phyloP scores from a whole-genome alignment of 2,113 vertebrate species.

The Corythornis vintsioides region DNA sequence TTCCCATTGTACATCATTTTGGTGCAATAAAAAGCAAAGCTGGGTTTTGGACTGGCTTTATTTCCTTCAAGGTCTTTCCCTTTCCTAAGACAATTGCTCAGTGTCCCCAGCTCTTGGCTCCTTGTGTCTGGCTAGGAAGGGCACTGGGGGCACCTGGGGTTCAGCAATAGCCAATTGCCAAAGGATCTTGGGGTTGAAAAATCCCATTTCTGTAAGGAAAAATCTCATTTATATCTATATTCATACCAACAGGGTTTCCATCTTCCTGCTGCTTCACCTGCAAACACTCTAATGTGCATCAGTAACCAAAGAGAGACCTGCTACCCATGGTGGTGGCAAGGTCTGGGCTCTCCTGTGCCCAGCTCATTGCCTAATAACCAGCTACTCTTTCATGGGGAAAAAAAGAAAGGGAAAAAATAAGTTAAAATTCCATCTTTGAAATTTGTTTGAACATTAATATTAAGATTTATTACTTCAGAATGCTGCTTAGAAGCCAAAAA shows the following conservation, averaged over 20 bases:
- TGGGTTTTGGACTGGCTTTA: no score
- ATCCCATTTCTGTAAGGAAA: background rate
- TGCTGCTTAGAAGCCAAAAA: background rate
- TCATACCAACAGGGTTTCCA: background rate
- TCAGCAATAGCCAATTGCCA: no score
- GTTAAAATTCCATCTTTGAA: background rate
- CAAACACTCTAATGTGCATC: background rate
- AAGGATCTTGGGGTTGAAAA: background rate
- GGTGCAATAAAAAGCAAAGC: background rate
- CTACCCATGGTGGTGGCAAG: no score
- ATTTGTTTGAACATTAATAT: background rate
- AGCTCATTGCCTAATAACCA: no score
- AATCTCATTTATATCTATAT: no score
- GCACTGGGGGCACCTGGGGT: no score
- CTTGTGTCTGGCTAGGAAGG: no score
- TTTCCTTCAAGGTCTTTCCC: no score
- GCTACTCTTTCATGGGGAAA: background rate
- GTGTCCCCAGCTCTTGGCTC: no score
- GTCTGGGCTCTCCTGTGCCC: background rate
- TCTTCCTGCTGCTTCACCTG: fast-evolving
- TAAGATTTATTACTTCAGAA: background rate
- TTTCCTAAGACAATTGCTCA: no score
- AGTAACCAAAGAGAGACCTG: no score
- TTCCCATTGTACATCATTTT: fast-evolving
- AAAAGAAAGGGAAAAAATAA: background rate